These are phyloP conservation scores for Acanthococcus lagerstroemiae DNA, from an alignment of 2,888 invertebrate genomes.

Conservation along the genomic window DNA sequence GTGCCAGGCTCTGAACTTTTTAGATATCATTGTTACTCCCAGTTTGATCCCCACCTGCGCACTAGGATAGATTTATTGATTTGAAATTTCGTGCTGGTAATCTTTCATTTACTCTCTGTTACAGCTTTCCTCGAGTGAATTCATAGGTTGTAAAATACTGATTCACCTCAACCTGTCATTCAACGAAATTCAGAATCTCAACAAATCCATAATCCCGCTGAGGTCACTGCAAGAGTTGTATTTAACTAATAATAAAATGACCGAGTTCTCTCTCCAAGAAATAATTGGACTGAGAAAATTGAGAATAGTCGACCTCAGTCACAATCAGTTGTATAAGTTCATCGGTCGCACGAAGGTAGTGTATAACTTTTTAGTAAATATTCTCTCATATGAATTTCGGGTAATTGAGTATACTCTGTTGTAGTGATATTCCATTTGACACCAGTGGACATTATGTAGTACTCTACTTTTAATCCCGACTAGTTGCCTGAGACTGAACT, in stretches of 20 bases:
- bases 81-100: too few species aligned
- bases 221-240: conserved; percentile 58
- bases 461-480: too few species aligned
- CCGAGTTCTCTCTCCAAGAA: conserved; percentile 70
- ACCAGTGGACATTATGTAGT: too few species aligned
- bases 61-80: too few species aligned
- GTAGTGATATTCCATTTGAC: too few species aligned
- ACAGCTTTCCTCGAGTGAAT: conserved; percentile 64
- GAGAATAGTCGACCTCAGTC: conserved; percentile 63
- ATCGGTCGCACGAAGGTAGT: conserved; percentile 57
- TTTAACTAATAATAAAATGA: conserved; percentile 62
- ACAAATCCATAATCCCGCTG: conserved; percentile 60
- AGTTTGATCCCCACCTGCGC: too few species aligned
- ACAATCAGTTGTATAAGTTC: conserved; percentile 59
- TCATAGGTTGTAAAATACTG: conserved; percentile 57
- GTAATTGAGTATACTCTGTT: too few species aligned
- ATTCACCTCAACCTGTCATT: conserved; percentile 61
- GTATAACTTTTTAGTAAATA: too few species aligned
- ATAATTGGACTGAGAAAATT: conserved; percentile 61
- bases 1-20: too few species aligned
- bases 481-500: too few species aligned
- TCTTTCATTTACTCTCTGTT: conserved; percentile 33
- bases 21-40: too few species aligned
- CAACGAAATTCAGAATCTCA: conserved; percentile 60
- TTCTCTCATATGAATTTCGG: too few species aligned